Evolutionary conservation across 1,140 invertebrate genomes (phyloP), one percentile per base, ranked within the genome.

Genomic region (Diorhabda elongata): DNA sequence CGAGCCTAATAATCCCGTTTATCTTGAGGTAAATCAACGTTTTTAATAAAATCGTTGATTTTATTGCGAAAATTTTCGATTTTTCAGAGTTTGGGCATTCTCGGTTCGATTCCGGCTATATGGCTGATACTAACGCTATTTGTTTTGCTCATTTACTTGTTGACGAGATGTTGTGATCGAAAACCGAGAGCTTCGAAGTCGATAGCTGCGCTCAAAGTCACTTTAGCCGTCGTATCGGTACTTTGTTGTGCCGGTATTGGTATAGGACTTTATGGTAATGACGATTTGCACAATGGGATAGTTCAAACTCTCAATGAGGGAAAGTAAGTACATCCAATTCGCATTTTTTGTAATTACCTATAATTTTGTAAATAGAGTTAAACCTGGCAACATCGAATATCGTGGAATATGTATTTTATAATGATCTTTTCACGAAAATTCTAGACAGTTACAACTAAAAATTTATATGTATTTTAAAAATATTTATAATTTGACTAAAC

Each of bases 161-260:
- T 96, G 81, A 95, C 94, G 71, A 87, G 95, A 83, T 98, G 96
- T 83, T 97, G 95, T 85, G 95, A 96, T 83, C 86, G 92, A 75
- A 93, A 94, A 80, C 91, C 92, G 67, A 88, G 93, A 59, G 90
- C 92, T 67, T 89, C 91, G 64, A 89, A 89, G 78, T 93, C 92
- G 77, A 93, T 96, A 81, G 89, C 91, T 65, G 90, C 93, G 74
- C 83, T 95, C 61, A 95, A 95, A 86, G 92, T 86, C 76, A 85
- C 92, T 2, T 85, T 96, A 26, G 92, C 91, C 72, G 87, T 95
- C 67, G 88, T 96, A 57, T 93, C 93, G 11, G 87, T 96, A 44
- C 85, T 94, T 58, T 93, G 92, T 75, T 93, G 92, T 76, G 89
- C 88, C 61, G 90, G 90, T 4, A 89, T 91, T 61, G 90, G 88